Percentiles rank a stretch among this genome's conserved stretches.
Evolutionary conservation across 2,888 invertebrate genomes (phyloP).

Genomic region (Athalia cordata): DNA sequence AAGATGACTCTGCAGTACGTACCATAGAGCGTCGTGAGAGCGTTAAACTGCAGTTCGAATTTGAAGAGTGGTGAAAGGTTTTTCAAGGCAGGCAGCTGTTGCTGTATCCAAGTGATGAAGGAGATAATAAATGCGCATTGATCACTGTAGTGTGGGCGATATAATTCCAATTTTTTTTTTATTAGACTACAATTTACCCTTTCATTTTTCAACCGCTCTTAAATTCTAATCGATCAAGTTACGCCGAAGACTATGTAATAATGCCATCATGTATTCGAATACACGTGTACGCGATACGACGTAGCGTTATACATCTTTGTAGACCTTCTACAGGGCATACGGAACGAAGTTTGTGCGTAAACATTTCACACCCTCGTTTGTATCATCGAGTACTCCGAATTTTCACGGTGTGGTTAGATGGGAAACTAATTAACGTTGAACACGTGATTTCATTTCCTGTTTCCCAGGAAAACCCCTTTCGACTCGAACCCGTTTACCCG

Average conservation of each 20-base stretch:
- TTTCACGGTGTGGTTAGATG: not conserved
- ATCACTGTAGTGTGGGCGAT: no score
- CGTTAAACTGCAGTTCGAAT: not conserved
- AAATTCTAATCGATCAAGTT: not conserved
- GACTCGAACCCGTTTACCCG: not conserved
- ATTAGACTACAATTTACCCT: no score
- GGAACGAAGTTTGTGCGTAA: not conserved
- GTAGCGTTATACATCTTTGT: not conserved
- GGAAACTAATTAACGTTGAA: constrained; percentile 25
- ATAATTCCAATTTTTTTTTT: no score
- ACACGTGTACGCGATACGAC: not conserved
- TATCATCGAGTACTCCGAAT: not conserved
- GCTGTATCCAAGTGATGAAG: not conserved
- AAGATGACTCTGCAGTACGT: constrained; percentile 22
- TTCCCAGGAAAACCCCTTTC: not conserved
- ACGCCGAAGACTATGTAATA: not conserved
- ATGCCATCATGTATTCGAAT: not conserved
- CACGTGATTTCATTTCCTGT: constrained; percentile 38
- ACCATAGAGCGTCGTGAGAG: not conserved
- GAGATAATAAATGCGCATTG: not conserved
- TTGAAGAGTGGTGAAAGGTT: constrained; percentile 17
- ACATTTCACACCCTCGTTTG: not conserved
- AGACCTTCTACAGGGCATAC: not conserved
- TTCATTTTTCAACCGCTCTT: not conserved
- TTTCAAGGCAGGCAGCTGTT: not conserved